Evolutionary conservation across 2,797 vertebrate species (phyloP).

Genomic region (Morus bassanus): DNA sequence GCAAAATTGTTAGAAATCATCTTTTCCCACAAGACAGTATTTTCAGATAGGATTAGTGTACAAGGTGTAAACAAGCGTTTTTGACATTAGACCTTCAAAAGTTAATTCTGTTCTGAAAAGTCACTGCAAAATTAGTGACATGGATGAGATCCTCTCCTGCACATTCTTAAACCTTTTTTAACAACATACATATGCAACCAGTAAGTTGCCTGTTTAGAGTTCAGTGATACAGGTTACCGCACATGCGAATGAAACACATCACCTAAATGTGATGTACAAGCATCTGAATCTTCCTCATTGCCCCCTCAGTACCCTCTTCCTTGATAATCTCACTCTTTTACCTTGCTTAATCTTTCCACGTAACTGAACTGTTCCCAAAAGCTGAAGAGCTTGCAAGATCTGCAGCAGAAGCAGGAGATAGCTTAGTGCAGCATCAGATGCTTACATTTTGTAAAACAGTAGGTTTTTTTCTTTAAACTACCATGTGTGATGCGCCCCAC

Average conservation of each 20-base stretch:
- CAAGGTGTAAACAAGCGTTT: not conserved
- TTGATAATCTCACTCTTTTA: not conserved
- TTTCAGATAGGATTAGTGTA: not conserved
- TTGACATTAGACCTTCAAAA: not conserved
- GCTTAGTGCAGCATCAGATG: not conserved
- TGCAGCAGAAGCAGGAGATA: not conserved
- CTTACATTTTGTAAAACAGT: not conserved
- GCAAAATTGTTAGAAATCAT: not conserved
- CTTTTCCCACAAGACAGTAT: not conserved
- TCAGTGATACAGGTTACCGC: not conserved
- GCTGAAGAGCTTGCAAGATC: not conserved
- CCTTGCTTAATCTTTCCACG: not conserved
- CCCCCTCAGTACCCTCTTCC: not conserved
- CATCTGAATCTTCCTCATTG: not conserved
- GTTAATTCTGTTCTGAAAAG: not conserved
- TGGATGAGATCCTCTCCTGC: not conserved
- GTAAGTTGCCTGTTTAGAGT: not conserved
- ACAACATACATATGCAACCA: not conserved
- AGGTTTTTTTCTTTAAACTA: not conserved
- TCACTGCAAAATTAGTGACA: not conserved
- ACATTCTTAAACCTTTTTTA: not conserved
- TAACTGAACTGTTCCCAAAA: not conserved
- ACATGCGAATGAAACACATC: accelerated
- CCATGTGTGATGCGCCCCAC: not conserved
- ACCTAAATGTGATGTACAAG: no score